Evolutionary conservation across 64 coral and sea anemone genomes (phyloP).

Genomic region (Acropora yongei): DNA sequence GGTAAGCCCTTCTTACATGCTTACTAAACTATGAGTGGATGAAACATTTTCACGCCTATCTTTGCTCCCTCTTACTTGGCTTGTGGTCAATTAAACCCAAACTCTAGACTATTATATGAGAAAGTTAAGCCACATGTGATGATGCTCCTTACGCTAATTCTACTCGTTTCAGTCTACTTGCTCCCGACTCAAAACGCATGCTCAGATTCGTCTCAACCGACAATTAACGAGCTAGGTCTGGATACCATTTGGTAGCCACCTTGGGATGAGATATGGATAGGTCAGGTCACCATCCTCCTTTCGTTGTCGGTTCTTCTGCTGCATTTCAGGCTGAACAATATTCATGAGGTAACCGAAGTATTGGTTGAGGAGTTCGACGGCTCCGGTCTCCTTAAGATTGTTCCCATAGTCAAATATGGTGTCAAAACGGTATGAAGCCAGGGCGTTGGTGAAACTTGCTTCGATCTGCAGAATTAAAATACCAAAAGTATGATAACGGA

Average conservation of each 20-base stretch:
- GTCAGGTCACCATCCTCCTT: neutral
- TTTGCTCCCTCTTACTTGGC: neutral
- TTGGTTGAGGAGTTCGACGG: slow-evolving; percentile 17
- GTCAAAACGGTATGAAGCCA: slow-evolving; percentile 33
- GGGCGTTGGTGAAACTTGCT: neutral
- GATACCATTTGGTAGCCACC: slow-evolving; percentile 49
- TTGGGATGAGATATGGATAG: slow-evolving; percentile 49
- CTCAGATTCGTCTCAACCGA: neutral
- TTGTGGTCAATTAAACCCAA: neutral
- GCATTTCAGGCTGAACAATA: slow-evolving; percentile 31
- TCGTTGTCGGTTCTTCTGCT: neutral
- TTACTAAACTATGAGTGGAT: neutral
- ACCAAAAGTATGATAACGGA: neutral
- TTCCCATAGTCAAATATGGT: slow-evolving; percentile 56
- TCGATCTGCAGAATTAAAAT: slow-evolving; percentile 10
- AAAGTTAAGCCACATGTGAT: neutral
- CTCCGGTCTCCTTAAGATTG: slow-evolving; percentile 14
- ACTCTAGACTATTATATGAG: neutral
- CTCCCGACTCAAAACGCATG: neutral
- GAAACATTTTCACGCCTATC: neutral
- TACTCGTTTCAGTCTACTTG: neutral
- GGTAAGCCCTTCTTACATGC: neutral
- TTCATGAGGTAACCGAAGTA: slow-evolving; percentile 10
- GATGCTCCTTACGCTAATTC: neutral
- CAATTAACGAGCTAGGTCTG: slow-evolving; percentile 30